These are phyloP conservation scores for Hypotaenidia okinawae DNA, from an alignment of 2,797 vertebrate genomes.

Conservation along the genomic window DNA sequence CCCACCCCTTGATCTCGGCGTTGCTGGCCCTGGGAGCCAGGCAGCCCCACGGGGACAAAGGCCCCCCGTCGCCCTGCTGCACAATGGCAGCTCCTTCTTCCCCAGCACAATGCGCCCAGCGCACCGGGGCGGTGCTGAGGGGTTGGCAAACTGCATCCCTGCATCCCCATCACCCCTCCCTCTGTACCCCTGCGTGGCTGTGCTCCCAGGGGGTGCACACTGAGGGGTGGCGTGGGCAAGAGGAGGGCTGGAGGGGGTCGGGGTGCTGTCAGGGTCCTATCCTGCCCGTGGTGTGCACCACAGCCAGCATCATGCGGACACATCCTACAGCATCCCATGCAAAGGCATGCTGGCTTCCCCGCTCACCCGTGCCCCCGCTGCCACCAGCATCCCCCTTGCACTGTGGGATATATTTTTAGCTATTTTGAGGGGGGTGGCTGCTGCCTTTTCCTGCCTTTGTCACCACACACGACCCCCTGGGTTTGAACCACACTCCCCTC, in stretches of 20 bases:
- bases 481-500: neutral
- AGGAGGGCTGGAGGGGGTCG: neutral
- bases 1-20: constrained; percentile 45
- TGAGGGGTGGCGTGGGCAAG: rapidly evolving
- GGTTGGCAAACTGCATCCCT: neutral
- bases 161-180: neutral
- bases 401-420: neutral
- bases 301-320: rapidly evolving
- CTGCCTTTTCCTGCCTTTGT: neutral
- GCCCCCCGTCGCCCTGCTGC: neutral
- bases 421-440: neutral
- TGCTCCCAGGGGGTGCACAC: rapidly evolving
- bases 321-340: rapidly evolving
- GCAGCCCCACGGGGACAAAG: constrained; percentile 49
- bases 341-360: rapidly evolving
- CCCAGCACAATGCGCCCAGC: neutral
- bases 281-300: rapidly evolving
- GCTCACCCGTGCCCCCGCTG: rapidly evolving
- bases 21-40: constrained; percentile 4
- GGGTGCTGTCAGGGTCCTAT: rapidly evolving
- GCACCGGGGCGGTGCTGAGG: neutral
- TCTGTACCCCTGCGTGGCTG: neutral
- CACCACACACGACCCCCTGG: neutral
- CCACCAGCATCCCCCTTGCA: neutral
- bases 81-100: constrained; percentile 59